A percentile compares a stretch with the other conserved stretches of the same genome.
Conservation (phyloP, 2,797 vertebrate species). For the Loriculus beryllinus region DNA sequence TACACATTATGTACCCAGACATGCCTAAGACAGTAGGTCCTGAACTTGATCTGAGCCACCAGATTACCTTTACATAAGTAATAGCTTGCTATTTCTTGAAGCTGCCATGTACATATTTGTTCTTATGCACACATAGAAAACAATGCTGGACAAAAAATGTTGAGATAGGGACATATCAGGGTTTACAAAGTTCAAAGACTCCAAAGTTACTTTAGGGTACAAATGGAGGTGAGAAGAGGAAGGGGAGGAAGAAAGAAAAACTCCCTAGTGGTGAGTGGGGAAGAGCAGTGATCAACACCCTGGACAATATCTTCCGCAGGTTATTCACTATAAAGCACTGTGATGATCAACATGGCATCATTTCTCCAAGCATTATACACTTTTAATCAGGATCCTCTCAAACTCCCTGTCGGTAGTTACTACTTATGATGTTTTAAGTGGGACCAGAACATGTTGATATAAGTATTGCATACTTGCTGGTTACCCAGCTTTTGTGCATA, state of each 20-base stretch:
- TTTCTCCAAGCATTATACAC: not conserved
- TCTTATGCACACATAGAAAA: not conserved
- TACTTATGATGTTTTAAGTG: not conserved
- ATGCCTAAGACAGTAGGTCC: not conserved
- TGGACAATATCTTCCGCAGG: not conserved
- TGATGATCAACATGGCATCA: accelerated
- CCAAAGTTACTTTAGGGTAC: not conserved
- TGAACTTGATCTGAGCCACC: not conserved
- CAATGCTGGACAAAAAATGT: not conserved
- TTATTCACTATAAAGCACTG: not conserved
- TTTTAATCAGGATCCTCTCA: not conserved
- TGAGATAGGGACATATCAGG: not conserved
- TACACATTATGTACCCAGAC: not conserved
- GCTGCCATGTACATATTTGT: accelerated
- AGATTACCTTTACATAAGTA: not conserved
- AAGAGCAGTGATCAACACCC: not conserved
- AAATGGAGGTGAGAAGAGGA: not conserved
- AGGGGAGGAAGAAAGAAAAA: not conserved
- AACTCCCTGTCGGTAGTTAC: not conserved
- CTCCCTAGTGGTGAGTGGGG: not conserved
- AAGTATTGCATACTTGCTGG: not conserved
- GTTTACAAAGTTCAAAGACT: not conserved
- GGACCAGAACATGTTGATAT: not conserved
- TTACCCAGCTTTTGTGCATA: not conserved
- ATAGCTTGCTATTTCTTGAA: not conserved